phyloP scores from a whole-genome alignment of 1,140 invertebrate genomes.

The Dinothrombium tinctorium region DNA sequence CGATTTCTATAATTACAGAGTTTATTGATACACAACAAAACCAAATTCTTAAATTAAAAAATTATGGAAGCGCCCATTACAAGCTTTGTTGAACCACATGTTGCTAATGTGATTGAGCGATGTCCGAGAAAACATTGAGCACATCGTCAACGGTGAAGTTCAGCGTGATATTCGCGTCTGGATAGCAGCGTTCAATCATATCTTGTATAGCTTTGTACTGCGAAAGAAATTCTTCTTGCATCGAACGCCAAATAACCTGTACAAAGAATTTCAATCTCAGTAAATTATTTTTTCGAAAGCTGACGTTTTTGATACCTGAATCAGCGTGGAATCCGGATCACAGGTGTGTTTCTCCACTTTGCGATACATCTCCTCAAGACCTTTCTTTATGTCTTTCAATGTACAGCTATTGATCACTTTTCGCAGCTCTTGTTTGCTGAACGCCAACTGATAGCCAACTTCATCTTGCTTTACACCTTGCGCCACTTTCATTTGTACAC shows the following conservation, averaged over 20 bases:
- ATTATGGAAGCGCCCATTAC: no score
- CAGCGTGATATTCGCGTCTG: conserved; percentile 71
- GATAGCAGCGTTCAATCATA: conserved; percentile 84
- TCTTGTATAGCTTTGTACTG: conserved; percentile 87
- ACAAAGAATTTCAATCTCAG: conserved; percentile 17
- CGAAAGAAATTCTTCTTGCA: conserved; percentile 96
- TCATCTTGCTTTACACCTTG: conserved; percentile 88
- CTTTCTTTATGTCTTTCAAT: conserved; percentile 75
- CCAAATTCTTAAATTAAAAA: no score
- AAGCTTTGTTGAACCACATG: no score
- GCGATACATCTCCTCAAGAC: conserved; percentile 66
- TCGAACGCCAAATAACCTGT: conserved; percentile 96
- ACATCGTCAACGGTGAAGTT: conserved; percentile 94
- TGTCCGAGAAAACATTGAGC: conserved; percentile 88
- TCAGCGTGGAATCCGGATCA: conserved; percentile 64
- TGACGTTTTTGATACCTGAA: conserved; percentile 36
- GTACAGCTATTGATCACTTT: conserved; percentile 91
- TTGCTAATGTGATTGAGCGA: conserved; percentile 73
- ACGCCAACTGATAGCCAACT: conserved; percentile 90
- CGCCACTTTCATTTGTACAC: conserved; percentile 64
- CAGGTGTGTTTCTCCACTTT: conserved; percentile 92
- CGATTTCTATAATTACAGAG: conserved; percentile 50
- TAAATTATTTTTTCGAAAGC: background rate
- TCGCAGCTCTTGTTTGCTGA: conserved; percentile 83
- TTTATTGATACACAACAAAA: conserved; percentile 42